These are phyloP conservation scores for Micromussa lordhowensis DNA, from an alignment of 92 coral and sea anemone species.

Conservation along the genomic window DNA sequence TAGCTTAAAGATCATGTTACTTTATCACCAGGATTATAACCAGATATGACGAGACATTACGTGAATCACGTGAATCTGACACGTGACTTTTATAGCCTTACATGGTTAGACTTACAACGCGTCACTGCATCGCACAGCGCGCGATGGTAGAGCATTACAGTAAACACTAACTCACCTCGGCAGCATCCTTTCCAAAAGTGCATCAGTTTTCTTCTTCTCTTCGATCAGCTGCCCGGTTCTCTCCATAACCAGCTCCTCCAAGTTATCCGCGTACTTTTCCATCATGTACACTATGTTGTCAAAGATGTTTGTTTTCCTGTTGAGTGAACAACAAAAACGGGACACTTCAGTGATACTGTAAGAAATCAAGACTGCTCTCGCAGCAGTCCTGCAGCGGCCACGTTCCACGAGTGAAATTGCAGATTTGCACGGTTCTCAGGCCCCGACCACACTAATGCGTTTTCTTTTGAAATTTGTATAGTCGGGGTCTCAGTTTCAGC, in stretches of 20 bases:
- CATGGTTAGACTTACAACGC: too few relatives aligned
- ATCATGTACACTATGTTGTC: conserved; percentile 99
- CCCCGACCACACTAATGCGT: too few relatives aligned
- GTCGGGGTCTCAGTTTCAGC: too few relatives aligned
- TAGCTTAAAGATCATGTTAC: too few relatives aligned
- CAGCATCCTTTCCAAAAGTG: conserved; percentile 92
- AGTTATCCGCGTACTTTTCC: conserved; percentile 96
- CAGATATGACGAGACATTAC: not conserved
- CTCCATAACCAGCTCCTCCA: conserved; percentile 95
- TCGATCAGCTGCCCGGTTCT: conserved; percentile 93
- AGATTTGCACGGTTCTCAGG: not conserved
- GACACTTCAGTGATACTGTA: too few relatives aligned
- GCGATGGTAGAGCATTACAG: not conserved
- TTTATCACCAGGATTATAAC: not conserved
- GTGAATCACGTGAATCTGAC: not conserved
- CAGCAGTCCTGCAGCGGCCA: not conserved
- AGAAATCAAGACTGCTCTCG: not conserved
- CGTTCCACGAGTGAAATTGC: not conserved
- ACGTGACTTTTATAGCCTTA: not conserved
- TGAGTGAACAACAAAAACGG: not conserved
- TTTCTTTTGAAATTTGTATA: too few relatives aligned
- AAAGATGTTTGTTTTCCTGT: conserved; percentile 95
- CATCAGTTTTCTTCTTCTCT: conserved; percentile 95
- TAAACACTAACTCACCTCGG: conserved; percentile 69
- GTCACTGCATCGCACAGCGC: too few relatives aligned